A percentile compares a stretch with the other conserved stretches of the same genome.
Conservation (phyloP, 2,888 invertebrate species). For the Tenthredo mesomela region DNA sequence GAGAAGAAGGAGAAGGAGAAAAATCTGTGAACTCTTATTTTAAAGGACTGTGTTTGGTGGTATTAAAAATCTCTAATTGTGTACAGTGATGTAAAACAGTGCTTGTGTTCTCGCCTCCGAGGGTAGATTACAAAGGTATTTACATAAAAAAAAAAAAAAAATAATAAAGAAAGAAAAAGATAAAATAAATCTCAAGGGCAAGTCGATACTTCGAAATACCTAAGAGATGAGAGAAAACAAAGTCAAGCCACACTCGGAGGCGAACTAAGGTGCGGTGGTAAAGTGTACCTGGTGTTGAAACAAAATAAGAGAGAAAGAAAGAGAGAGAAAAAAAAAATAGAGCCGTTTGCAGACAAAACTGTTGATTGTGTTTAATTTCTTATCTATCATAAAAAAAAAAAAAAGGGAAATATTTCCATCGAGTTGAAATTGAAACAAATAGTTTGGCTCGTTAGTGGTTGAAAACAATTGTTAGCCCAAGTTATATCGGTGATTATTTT, state of each 20-base stretch:
- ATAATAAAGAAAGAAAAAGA: not conserved
- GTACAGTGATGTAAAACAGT: slow-evolving; percentile 76
- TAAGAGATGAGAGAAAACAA: slow-evolving; percentile 43
- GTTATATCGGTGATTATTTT: slow-evolving; percentile 37
- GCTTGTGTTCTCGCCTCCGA: slow-evolving; percentile 72
- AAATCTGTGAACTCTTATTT: slow-evolving; percentile 43
- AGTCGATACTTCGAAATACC: slow-evolving; percentile 28
- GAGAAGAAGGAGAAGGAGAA: slow-evolving; percentile 43
- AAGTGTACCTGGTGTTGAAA: slow-evolving; percentile 74
- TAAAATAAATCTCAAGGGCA: slow-evolving; percentile 1
- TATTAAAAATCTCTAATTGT: slow-evolving; percentile 66
- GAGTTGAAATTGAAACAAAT: slow-evolving; percentile 35
- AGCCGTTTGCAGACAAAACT: slow-evolving; percentile 73
- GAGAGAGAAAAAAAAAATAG: slow-evolving; percentile 69
- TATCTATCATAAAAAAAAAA: slow-evolving; percentile 32
- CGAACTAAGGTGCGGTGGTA: slow-evolving; percentile 76
- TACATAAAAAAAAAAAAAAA: not conserved
- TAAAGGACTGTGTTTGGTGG: slow-evolving; percentile 69
- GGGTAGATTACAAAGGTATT: slow-evolving; percentile 56
- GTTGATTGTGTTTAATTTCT: slow-evolving; percentile 57
- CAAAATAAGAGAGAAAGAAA: slow-evolving; percentile 63
- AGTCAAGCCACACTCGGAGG: slow-evolving; percentile 63
- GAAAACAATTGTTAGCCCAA: not conserved
- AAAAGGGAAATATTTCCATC: slow-evolving; percentile 11
- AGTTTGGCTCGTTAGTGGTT: slow-evolving; percentile 48